Percentiles rank a stretch among this genome's conserved stretches.
phyloP scores from a whole-genome alignment of 2,797 vertebrate species.

The Acridotheres tristis region DNA sequence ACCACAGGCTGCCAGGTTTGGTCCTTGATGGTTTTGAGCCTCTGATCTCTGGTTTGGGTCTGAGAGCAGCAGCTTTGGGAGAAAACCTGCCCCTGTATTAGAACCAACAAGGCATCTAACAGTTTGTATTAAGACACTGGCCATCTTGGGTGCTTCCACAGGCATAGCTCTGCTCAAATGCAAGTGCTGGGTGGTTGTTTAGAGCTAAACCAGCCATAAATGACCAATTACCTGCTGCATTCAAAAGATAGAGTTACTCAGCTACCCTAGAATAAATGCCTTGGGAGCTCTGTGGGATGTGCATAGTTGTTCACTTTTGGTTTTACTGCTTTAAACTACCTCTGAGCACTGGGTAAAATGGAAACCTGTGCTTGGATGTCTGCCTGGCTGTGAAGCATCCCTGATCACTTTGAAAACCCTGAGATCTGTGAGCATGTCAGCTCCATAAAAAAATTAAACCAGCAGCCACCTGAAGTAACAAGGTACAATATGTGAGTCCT shows the following conservation, averaged over 20 bases:
- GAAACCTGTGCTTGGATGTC: not conserved
- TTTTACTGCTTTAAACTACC: not conserved
- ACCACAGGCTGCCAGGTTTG: not conserved
- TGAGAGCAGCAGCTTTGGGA: not conserved
- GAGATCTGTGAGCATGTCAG: not conserved
- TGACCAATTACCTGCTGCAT: fast-evolving
- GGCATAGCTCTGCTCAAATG: fast-evolving
- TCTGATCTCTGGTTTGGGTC: not conserved
- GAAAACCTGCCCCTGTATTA: not conserved
- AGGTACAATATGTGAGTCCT: not conserved
- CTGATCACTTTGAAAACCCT: not conserved
- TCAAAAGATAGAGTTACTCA: not conserved
- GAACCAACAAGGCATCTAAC: not conserved
- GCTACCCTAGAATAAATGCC: not conserved
- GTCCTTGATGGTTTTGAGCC: not conserved
- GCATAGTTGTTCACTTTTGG: not conserved
- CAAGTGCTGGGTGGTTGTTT: not conserved
- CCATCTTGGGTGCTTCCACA: not conserved
- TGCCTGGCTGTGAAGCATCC: not conserved
- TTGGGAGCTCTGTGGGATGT: not conserved
- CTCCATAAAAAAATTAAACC: not conserved
- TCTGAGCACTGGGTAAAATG: not conserved
- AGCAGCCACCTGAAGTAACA: not conserved
- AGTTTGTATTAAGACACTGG: not conserved
- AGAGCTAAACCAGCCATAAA: not conserved